A percentile compares a stretch with the other conserved stretches of the same genome.
Conservation (phyloP, 2,797 vertebrate species). For the Poecilia picta region DNA sequence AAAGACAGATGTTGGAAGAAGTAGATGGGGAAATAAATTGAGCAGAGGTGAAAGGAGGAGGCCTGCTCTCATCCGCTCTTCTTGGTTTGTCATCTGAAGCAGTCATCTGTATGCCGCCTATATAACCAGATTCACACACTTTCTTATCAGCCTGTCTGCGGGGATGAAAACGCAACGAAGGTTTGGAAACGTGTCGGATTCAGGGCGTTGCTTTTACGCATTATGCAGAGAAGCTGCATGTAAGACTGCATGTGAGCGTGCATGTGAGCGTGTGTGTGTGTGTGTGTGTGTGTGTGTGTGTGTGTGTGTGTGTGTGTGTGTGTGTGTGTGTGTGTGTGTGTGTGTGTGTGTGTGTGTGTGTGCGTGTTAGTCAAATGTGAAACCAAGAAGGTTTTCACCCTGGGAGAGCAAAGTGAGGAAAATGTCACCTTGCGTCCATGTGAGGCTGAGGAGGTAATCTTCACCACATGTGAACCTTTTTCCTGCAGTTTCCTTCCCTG, state of each 20-base stretch:
- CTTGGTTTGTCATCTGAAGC: constrained; percentile 40
- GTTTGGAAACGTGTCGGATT: constrained; percentile 2
- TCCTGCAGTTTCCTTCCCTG: not conserved
- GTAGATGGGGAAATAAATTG: constrained; percentile 57
- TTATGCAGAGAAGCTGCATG: not conserved
- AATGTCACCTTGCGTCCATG: not conserved
- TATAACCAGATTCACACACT: constrained; percentile 14
- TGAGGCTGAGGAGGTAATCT: not conserved
- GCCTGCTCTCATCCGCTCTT: constrained; percentile 44
- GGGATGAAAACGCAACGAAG: constrained; percentile 2
- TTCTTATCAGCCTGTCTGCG: constrained; percentile 12
- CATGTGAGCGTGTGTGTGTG: no score
- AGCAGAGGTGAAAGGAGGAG: constrained; percentile 32
- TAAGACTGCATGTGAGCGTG: not conserved
- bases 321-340: not conserved
- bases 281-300: not conserved
- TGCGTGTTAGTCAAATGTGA: not conserved
- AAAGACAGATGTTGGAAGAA: constrained; percentile 37
- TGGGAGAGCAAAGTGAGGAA: not conserved
- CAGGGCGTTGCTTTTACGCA: not conserved
- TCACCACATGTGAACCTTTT: not conserved
- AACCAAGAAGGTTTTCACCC: not conserved
- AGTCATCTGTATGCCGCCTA: constrained; percentile 55
- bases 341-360: not conserved
- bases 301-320: not conserved